A percentile compares a stretch with the other conserved stretches of the same genome.
Evolutionary conservation across 1,140 invertebrate genomes (phyloP).

Genomic region (Halictus rubicundus): DNA sequence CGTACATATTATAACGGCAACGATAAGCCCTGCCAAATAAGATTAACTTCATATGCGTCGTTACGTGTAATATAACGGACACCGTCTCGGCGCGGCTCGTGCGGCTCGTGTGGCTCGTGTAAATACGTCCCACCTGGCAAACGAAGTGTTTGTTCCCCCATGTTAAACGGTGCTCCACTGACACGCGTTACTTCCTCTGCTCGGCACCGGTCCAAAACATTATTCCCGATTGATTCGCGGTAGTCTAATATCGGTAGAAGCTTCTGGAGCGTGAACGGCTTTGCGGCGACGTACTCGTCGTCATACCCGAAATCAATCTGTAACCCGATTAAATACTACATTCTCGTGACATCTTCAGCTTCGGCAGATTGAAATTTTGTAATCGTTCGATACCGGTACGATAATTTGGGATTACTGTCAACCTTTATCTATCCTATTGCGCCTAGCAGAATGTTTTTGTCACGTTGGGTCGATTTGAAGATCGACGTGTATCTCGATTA

Average conservation of each 20-base stretch:
- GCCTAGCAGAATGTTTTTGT: too few relatives aligned
- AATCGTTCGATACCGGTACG: not conserved
- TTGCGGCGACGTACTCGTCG: not conserved
- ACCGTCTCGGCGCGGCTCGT: conserved; percentile 11
- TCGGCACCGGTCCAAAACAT: conserved; percentile 42
- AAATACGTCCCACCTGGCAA: conserved; percentile 11
- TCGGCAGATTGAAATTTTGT: not conserved
- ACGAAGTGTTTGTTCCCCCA: conserved; percentile 32
- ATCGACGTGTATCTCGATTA: not conserved
- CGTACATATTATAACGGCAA: conserved; percentile 41
- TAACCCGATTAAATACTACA: not conserved
- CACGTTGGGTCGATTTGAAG: too few relatives aligned
- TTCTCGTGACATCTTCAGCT: not conserved
- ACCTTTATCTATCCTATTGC: not conserved
- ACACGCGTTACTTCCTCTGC: conserved; percentile 41
- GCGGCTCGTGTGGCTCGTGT: not conserved
- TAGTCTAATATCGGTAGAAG: not conserved
- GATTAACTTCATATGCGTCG: conserved; percentile 38
- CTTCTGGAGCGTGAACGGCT: not conserved
- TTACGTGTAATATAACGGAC: conserved; percentile 45
- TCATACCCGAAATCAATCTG: conserved; percentile 1
- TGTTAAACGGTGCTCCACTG: conserved; percentile 28
- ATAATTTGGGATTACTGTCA: not conserved
- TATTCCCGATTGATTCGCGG: conserved; percentile 32
- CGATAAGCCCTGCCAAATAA: conserved; percentile 37